Evolutionary conservation across 2,113 vertebrate species (phyloP), one percentile per base, ranked within the genome.

Genomic region (Orthonyx spaldingii): DNA sequence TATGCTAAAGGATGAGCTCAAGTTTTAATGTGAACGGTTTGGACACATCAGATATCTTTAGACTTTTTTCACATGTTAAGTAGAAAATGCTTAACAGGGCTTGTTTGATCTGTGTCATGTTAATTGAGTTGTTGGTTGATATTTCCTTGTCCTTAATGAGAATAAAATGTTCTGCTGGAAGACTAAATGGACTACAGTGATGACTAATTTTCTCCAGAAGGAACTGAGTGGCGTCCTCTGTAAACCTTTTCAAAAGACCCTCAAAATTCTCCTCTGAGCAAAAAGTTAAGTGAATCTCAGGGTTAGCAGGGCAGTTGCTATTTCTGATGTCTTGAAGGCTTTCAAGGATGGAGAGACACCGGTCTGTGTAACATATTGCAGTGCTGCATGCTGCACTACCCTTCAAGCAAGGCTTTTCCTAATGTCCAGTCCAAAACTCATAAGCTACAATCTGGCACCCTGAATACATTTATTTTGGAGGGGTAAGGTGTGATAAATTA

Each of bases 141-240:
- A 97, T 96, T 97, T 95, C 80, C 92, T 85, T 97, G 95, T 97
- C 93, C 78, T 94, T 97, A 92, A 90, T 76, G 81, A 97, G 94
- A 98, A 98, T 98, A 98, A 95, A 87, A 69, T 95, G 83, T 97
- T 97, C 97, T 98, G 97, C 97, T 98, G 93, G 91, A 96, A 94
- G 80, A 82, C 27, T 68, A 44, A 94, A 46, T 76, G 20, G 78
- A 56, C 59, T 93, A 11, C 55, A 92, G 53, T 92, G 74, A 28
- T 91, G 23, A 76, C 16, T 94, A 10, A 53, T 41, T 77, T 88
- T 50, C 33, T 81, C 10, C 6, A 30, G 39, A 78, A 79, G 14
- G 17, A 44, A 13, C 69, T 88, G 13, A 26, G 47, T 2, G 17
- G n/a, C 20, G 47, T 63, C 15, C 5, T 78, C 5, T 76, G 2